Conservation (phyloP, 2,113 vertebrate genomes). For the Phyllopteryx taeniolatus region DNA sequence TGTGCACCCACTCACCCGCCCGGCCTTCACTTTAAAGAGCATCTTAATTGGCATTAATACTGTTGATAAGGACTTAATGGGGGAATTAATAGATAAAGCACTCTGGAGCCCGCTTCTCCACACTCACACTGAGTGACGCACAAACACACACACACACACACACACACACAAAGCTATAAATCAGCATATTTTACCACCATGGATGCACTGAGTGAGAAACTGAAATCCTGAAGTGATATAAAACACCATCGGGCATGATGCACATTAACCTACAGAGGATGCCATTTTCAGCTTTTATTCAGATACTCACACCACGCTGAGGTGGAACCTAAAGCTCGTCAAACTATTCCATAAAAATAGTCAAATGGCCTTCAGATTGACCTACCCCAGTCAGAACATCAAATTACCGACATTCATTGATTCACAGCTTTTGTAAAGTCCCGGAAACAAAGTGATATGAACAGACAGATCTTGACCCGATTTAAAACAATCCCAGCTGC, state of each 20-base stretch:
- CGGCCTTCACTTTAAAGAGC: slow-evolving; percentile 67
- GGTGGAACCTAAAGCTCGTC: no score
- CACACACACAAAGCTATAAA: slow-evolving; percentile 44
- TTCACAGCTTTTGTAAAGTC: no score
- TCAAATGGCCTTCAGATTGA: no score
- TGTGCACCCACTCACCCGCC: slow-evolving; percentile 52
- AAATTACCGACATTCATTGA: no score
- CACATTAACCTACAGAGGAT: background rate
- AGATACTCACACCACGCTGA: no score
- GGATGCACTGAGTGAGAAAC: slow-evolving; percentile 21
- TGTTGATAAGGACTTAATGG: slow-evolving; percentile 75
- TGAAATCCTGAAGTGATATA: slow-evolving; percentile 27
- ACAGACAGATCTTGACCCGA: no score
- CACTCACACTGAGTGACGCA: slow-evolving; percentile 52
- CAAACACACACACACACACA: slow-evolving; percentile 8
- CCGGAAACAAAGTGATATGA: no score
- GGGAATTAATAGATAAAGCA: slow-evolving; percentile 76
- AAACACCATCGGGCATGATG: slow-evolving; percentile 32
- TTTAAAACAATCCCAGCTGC: no score
- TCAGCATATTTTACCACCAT: slow-evolving; percentile 41
- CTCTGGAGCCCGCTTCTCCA: slow-evolving; percentile 55
- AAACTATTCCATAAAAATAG: no score
- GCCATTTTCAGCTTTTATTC: no score
- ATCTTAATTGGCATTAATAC: slow-evolving; percentile 77
- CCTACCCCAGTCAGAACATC: no score